These are phyloP conservation scores for Pectinophora gossypiella DNA, from an alignment of 1,140 invertebrate genomes.

Conservation along the genomic window DNA sequence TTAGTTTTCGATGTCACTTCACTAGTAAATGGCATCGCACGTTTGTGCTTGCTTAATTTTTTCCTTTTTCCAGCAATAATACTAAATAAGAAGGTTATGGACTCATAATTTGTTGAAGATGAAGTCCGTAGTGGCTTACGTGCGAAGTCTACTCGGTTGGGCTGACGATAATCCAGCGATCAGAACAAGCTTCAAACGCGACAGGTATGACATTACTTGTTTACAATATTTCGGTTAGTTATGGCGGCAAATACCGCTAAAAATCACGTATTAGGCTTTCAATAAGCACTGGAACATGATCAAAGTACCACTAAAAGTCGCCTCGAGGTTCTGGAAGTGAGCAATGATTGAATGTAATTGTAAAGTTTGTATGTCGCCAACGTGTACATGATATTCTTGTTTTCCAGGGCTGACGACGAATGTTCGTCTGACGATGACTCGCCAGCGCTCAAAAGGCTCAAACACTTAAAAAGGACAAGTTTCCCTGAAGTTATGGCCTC, in stretches of 20 bases:
- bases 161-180: slow-evolving; percentile 42
- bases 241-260: slow-evolving; percentile 58
- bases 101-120: slow-evolving; percentile 52
- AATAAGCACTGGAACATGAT: slow-evolving; percentile 36
- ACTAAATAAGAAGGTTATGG: slow-evolving; percentile 31
- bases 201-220: slow-evolving; percentile 70
- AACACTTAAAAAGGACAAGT: slow-evolving; percentile 41
- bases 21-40: slow-evolving; percentile 2
- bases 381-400: slow-evolving; percentile 10
- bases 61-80: neutral
- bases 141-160: slow-evolving; percentile 53
- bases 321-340: slow-evolving; percentile 58
- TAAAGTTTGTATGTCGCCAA: neutral
- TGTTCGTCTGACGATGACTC: slow-evolving; percentile 47
- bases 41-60: neutral
- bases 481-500: slow-evolving; percentile 43
- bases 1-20: too few species aligned
- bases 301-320: slow-evolving; percentile 45
- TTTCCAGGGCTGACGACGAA: slow-evolving; percentile 55
- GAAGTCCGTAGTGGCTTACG: slow-evolving; percentile 61
- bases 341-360: slow-evolving; percentile 12
- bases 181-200: slow-evolving; percentile 58
- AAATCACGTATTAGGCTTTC: slow-evolving; percentile 23
- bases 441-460: slow-evolving; percentile 48
- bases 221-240: slow-evolving; percentile 58